Base-by-base conservation (phyloP, 2,113 vertebrate species). In the Thamnophis sirtalis region DNA sequence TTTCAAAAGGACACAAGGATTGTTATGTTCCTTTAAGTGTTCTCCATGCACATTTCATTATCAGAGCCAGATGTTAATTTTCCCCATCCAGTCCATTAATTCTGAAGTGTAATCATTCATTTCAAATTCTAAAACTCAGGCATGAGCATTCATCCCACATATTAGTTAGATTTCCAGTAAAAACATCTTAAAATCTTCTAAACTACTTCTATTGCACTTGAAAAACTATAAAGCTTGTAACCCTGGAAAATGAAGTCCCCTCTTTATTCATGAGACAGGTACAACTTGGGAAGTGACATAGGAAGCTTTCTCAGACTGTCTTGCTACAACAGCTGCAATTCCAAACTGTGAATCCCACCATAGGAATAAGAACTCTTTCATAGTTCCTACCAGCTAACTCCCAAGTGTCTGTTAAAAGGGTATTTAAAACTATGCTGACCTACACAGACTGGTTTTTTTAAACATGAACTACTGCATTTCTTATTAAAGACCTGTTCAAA, bases 121-220 rank as follows among this genome's bases (percentile, higher is more conserved):
- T 95, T 88, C 63, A 80, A 94, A 93, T 84, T 95, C 92, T 94
- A 91, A 93, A 96, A 92, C 58, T 63, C 58, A 85, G 51, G 55
- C 91, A 84, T 15, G 9, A 84, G n/a, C 3, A 91, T 94, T 93
- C 92, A 95, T 86, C 91, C 89, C 90, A 93, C 84, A 95, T 93
- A 93, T 90, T 11, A 95, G 50, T 92, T 94, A 91, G 89, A 89
- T 93, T 94, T 94, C 90, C 21, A 84, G 88, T 89, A 97, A 89
- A 89, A 96, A 95, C 92, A 95, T 48, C 89, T 93, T 51, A 56
- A 95, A 94, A 86, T 93, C 54, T 92, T 95, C 93, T 89, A 84
- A 93, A 96, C 58, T 89, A 93, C 92, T 94, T 92, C 89, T 96
- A 88, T 54, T 94, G 68, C 68, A 93, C 54, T 93, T 90, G 53